Percentiles rank a stretch among this genome's conserved stretches.
Conservation (phyloP, 2,113 vertebrate genomes). For the Phaethon lepturus region DNA sequence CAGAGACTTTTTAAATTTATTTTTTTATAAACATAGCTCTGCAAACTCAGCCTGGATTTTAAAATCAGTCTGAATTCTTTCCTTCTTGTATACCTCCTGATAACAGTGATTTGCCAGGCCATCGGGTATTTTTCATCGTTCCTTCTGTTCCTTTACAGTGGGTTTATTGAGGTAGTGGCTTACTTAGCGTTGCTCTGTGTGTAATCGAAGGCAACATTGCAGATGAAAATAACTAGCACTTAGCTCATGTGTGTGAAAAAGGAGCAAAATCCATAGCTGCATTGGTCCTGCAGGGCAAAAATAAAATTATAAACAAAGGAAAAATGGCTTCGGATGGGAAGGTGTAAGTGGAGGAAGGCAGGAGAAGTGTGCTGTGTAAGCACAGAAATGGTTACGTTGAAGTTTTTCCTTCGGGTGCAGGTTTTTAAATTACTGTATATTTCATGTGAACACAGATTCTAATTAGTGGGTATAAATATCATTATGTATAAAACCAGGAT, state of each 20-base stretch:
- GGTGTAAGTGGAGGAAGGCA: neutral
- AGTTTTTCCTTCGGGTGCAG: neutral
- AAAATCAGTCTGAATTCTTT: neutral
- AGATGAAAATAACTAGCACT: slow-evolving; percentile 29
- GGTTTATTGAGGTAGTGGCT: neutral
- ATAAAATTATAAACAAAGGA: neutral
- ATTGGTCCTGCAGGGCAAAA: neutral
- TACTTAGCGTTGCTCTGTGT: neutral
- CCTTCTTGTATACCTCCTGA: neutral
- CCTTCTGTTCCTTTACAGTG: neutral
- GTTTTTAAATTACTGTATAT: neutral
- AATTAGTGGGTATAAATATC: neutral
- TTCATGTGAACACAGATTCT: neutral
- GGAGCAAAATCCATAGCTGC: neutral
- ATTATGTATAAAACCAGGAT: neutral
- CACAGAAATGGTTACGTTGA: neutral
- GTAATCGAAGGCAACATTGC: slow-evolving; percentile 3
- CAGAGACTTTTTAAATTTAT: neutral
- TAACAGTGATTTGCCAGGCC: neutral
- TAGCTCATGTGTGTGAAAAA: slow-evolving; percentile 29
- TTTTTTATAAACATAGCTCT: neutral
- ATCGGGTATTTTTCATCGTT: neutral
- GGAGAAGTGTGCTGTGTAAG: neutral
- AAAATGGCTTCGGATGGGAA: neutral
- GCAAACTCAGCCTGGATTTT: neutral